Evolutionary conservation across 2,113 vertebrate genomes (phyloP), one percentile per base, ranked within the genome.

Genomic region (Apteryx mantelli): DNA sequence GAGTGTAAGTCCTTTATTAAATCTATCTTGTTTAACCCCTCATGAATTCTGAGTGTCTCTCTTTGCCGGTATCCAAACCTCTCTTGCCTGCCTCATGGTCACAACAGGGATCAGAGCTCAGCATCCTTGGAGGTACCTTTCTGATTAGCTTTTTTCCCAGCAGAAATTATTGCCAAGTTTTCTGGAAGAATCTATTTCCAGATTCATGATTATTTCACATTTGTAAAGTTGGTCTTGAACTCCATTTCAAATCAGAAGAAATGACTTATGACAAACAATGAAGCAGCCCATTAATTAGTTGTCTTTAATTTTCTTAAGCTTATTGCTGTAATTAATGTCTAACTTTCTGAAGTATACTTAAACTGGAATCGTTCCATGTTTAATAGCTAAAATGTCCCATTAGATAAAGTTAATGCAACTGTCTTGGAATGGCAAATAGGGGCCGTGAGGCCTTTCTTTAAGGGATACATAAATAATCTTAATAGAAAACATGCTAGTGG

Each of bases 281-380:
- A 82, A 63, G 75, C 64, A 81, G 86, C 25, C 36, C 24, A 19
- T 87, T 94, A 89, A 95, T 86, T 69, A 63, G 44, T 52, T 87
- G 75, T 56, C 84, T 91, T 80, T 96, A 96, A 95, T 93, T 96
- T 96, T 96, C 42, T 85, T 86, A 55, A 85, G 88, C 89, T 96
- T 50, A 44, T 96, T 96, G 75, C 87, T 86, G 85, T 97, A 97
- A 98, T 97, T 97, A 98, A 97, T 93, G 94, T 42, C 91, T 89
- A 91, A 96, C 93, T 95, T 97, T 89, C 92, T 64, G 84, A 88
- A 32, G 42, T 95, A 76, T 91, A 87, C 96, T 97, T 96, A 78
- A 93, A 88, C 73, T 68, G 83, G 88, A 95, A 95, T 95, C 77
- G 78, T 89, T 98, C 94, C 90, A 44, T 34, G 75, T 96, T 97